Evolutionary conservation across 2,797 vertebrate species (phyloP), one percentile per base, ranked within the genome.

Genomic region (Lemur catta): DNA sequence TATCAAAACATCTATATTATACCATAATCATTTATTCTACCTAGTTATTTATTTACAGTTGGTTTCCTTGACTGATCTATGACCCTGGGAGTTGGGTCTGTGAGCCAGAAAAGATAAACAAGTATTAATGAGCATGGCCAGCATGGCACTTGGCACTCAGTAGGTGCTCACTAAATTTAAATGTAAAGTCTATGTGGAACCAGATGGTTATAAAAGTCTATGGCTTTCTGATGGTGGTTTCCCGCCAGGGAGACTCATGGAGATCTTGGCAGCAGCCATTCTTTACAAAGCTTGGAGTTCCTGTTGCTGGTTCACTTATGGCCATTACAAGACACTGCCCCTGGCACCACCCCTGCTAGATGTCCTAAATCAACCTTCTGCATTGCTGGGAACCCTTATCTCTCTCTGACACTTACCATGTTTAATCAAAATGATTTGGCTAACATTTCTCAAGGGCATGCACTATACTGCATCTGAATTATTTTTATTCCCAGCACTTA

Each of bases 161-260:
- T 55, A 81, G 69, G 52, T 81, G 15, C 35, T 81, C 75, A 80
- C n/a, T 93, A 81, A 92, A 96, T 96, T 94, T 78, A 96, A 76
- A 92, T 69, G 13, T 80, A 61, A 93, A 97, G 75, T 80, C 59
- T 59, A 1, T 50, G 5, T 69, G 71, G 71, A 92, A 87, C 76
- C 48, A 76, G 75, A 55, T 95, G 76, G 41, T 78, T 89, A 86
- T 92, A 80, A 92, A 92, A 89, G 30, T 78, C 76, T 93, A 52
- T 10, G 59, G 72, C 65, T 95, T 95, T 90, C 46, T 84, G 71
- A 38, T 88, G 38, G 48, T 81, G 33, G 65, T 65, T 84, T 79
- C 67, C 59, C 67, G 30, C 10, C 55, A 63, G 46, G 50, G 38
- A 76, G 28, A 38, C 46, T 95, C 72, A 74, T 35, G 46, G 74